phyloP scores from a whole-genome alignment of 2,888 invertebrate genomes.

The Ischnura elegans region DNA sequence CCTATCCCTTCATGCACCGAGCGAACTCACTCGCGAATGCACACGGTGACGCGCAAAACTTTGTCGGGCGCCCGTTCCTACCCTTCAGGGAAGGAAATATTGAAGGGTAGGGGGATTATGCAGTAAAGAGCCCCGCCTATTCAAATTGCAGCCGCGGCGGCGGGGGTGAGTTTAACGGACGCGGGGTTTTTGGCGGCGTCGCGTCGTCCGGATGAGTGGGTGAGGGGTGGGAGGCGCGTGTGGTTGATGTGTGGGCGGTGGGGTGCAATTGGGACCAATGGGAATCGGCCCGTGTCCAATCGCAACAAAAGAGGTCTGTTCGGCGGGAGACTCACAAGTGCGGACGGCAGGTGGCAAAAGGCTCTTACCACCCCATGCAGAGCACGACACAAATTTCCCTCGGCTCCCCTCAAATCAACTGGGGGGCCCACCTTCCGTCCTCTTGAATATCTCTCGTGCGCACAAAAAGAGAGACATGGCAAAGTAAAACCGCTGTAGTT shows the following conservation, averaged over 20 bases:
- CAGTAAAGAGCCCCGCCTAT: background rate
- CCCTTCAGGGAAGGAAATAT: background rate
- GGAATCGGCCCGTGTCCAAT: constrained; percentile 62
- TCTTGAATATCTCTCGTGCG: constrained; percentile 11
- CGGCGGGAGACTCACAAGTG: background rate
- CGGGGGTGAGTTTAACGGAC: background rate
- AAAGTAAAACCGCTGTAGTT: no score
- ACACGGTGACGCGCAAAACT: background rate
- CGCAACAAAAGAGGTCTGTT: constrained; percentile 17
- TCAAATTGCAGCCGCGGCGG: background rate
- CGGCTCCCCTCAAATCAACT: background rate
- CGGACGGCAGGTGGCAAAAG: constrained; percentile 5
- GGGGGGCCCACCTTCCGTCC: background rate
- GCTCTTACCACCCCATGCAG: background rate
- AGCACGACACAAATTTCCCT: constrained; percentile 9
- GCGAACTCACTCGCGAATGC: background rate
- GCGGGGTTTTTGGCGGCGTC: background rate
- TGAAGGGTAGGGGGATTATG: background rate
- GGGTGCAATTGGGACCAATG: background rate
- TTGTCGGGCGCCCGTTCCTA: background rate
- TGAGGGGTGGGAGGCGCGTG: background rate
- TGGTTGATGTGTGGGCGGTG: background rate
- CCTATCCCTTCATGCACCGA: background rate
- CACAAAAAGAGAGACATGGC: no score
- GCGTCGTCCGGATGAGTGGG: background rate